These are phyloP conservation scores for Mycetomoellerius zeteki DNA, from an alignment of 1,140 invertebrate species.

Conservation along the genomic window DNA sequence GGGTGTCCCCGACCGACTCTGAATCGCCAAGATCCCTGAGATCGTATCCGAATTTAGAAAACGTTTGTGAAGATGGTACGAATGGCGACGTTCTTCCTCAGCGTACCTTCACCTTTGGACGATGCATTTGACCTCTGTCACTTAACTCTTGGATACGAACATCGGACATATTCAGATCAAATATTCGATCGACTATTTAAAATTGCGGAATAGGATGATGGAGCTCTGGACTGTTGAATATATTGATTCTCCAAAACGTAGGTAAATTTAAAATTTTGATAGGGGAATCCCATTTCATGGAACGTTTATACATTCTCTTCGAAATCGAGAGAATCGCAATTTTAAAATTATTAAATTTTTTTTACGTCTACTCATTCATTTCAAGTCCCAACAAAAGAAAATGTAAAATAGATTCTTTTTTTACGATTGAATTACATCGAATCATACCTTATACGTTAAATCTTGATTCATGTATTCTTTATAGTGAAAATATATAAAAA, in stretches of 20 bases:
- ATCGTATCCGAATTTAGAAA: slow-evolving; percentile 71
- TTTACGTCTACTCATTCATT: background rate
- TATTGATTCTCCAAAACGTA: background rate
- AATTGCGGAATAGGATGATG: slow-evolving; percentile 4
- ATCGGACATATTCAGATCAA: slow-evolving; percentile 14
- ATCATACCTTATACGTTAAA: background rate
- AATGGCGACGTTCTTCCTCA: slow-evolving; percentile 1
- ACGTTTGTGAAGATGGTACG: slow-evolving; percentile 45
- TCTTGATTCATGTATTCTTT: no score
- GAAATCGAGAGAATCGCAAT: background rate
- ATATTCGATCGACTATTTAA: slow-evolving; percentile 43
- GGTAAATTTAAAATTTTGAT: slow-evolving; percentile 45
- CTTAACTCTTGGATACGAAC: slow-evolving; percentile 2
- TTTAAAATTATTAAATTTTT: slow-evolving; percentile 13
- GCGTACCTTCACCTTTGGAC: background rate
- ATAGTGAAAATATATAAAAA: background rate
- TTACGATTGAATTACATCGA: background rate
- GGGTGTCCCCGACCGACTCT: background rate
- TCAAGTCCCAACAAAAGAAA: background rate
- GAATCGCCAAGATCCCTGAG: slow-evolving; percentile 58
- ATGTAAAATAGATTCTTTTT: background rate
- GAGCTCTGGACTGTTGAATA: slow-evolving; percentile 10
- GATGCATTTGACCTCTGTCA: slow-evolving; percentile 1
- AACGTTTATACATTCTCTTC: background rate
- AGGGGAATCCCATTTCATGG: background rate